Evolutionary conservation across 2,113 vertebrate genomes (phyloP), one percentile per base, ranked within the genome.

Genomic region (Zosterops lateralis): DNA sequence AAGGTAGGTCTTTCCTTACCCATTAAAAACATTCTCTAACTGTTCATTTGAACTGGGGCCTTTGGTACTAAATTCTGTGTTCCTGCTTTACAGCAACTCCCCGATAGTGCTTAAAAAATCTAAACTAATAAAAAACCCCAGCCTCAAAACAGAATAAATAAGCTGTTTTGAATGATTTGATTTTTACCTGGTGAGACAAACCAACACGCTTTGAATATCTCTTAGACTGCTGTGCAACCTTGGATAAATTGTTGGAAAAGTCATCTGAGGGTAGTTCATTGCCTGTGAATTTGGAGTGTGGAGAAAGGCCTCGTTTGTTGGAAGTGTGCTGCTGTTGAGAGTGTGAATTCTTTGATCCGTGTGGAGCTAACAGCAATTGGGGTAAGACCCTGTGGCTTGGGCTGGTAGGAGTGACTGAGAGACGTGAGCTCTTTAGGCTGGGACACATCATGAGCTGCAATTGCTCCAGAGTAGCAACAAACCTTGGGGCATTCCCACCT

Each of bases 311-410:
- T 47, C 66, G 14, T 53, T 85, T 66, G 15, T 71, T 54, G 36
- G 36, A 64, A 40, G 9, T 7, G 25, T 70, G 60, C n/a, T 83
- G 58, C 76, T 77, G 28, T 22, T 70, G 42, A 40, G 45, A 8
- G 14, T 26, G 62, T 44, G 79, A 26, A 14, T 50, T 42, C 90
- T 64, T 42, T 54, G 14, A 14, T 77, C 53, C 16, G 0, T 0
- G 0, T 61, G 36, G 14, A 76, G 20, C 58, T 76, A 1, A 11
- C 20, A 29, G 36, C 20, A 14, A 0, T 9, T 53, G 42, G 16
- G 10, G 3, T 61, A 34, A 45, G n/a, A 56, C 4, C 6, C 31
- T 4, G 8, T 54, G 56, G 9, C 54, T 65, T 32, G 5, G 21
- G 8, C 57, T 68, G 36, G 24, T 45, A 25, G 56, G 20, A 34